These are phyloP conservation scores for Lynx canadensis DNA, from an alignment of 2,113 vertebrate genomes.

Conservation along the genomic window DNA sequence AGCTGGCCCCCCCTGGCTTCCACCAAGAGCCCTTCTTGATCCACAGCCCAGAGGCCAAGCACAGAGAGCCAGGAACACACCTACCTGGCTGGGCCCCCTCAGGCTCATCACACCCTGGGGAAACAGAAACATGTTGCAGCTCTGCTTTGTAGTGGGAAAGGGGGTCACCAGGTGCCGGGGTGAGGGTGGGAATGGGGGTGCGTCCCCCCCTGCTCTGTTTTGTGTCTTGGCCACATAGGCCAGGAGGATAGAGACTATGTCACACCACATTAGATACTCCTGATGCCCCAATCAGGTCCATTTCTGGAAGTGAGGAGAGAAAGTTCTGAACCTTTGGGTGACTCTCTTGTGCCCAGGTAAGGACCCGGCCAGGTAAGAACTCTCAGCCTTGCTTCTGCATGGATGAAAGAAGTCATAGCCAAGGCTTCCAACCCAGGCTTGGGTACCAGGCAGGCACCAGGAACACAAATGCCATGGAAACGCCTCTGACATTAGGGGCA, in stretches of 20 bases:
- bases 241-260: not conserved
- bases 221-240: not conserved
- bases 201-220: not conserved
- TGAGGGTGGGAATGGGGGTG: rapidly evolving
- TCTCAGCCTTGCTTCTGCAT: not conserved
- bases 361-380: not conserved
- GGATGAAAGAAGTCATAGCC: not conserved
- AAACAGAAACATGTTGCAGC: conserved; percentile 84
- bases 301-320: not conserved
- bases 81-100: conserved; percentile 85
- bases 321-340: not conserved
- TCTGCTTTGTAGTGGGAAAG: conserved; percentile 38
- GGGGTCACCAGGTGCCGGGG: not conserved
- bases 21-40: conserved; percentile 39
- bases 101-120: conserved; percentile 84
- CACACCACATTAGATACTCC: not conserved
- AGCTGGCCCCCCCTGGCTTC: conserved; percentile 32
- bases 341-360: not conserved
- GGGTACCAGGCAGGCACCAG: not conserved
- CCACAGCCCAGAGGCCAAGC: conserved; percentile 47
- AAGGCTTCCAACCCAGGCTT: not conserved
- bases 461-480: not conserved
- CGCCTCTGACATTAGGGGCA: not conserved
- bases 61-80: conserved; percentile 67
- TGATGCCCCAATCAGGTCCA: not conserved